These are phyloP conservation scores for Haliclona indistincta DNA, from an alignment of 37 sponge, comb jelly and placozoan genomes.

Conservation along the genomic window DNA sequence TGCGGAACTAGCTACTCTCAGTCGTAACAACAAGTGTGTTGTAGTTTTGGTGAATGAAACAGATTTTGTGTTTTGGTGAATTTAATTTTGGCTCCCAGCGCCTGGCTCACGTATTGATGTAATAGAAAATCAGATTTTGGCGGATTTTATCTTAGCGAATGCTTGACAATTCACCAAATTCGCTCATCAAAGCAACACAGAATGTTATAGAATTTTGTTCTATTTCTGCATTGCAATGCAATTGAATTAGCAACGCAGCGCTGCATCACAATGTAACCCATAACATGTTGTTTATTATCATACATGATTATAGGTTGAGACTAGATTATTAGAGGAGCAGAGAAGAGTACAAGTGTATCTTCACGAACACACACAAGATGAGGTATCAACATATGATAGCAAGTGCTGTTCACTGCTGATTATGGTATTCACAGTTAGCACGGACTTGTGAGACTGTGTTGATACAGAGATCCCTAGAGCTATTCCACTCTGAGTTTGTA, in stretches of 20 bases:
- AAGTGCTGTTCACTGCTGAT: not conserved
- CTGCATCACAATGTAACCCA: too few species aligned
- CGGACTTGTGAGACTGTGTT: slow-evolving; percentile 82
- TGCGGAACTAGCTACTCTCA: too few species aligned
- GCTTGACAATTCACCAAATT: too few species aligned
- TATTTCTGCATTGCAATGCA: too few species aligned
- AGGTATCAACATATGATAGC: slow-evolving; percentile 27
- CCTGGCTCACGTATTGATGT: too few species aligned
- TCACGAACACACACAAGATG: slow-evolving; percentile 90
- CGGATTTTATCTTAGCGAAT: too few species aligned
- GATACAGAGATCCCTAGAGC: slow-evolving; percentile 85
- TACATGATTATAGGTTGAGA: slow-evolving; percentile 60
- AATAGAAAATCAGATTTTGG: too few species aligned
- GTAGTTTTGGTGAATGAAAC: slow-evolving; percentile 89
- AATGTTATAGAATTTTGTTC: too few species aligned
- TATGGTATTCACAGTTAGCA: slow-evolving; percentile 56
- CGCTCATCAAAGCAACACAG: too few species aligned
- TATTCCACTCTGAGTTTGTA: slow-evolving; percentile 83
- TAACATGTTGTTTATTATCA: not conserved
- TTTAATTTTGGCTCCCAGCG: too few species aligned
- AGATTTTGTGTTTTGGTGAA: too few species aligned
- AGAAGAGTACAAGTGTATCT: slow-evolving; percentile 88
- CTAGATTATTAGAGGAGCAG: slow-evolving; percentile 88
- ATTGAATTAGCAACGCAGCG: too few species aligned
- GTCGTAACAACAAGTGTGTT: slow-evolving; percentile 53